Base-by-base conservation (phyloP, 2,888 invertebrate genomes). In the Cheilosia vernalis region DNA sequence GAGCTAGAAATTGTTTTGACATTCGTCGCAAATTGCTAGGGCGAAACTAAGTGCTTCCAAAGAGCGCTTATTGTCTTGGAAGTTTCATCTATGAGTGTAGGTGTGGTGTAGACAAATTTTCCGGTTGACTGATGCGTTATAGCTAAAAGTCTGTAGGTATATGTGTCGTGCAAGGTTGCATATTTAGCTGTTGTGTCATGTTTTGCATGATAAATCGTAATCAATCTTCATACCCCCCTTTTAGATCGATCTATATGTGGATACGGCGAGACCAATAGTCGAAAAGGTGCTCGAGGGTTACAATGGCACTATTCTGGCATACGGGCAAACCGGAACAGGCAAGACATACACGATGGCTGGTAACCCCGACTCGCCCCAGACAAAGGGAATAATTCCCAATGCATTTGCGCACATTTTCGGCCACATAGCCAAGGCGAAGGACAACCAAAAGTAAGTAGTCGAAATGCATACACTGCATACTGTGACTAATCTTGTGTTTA, bases 271-370 rank as follows among this genome's bases (percentile, higher is more conserved):
- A 66, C 99, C 99, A 0, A 98, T 99, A 87, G 98, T 99, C 4
- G 98, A 99, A 87, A 98, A 98, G 92, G 98, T 99, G 2, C 93
- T 99, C 9, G 96, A 96, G 89, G 99, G 99, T 0, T 99, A 98
- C 93, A 99, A 99, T 93, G 99, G 99, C 87, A 96, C 96, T 0
- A 97, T 97, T 88, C 95, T 97, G 91, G 97, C 97, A 0, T 97
- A 97, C 89, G 97, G 97, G 0, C 97, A 97, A 93, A 97, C 97
- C 0, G 99, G 99, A 19, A 99, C 99, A 0, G 99, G 99, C 9
- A 99, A 99, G 93, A 99, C 99, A 0, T 99, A 96, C 92, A 99
- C 99, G 0, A 99, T 99, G 99, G 97, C 98, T 1, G 99, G 99
- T 0, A 95, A 96, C 80, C 94, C 97, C 87, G 94, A 96, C 2